phyloP scores from a whole-genome alignment of 2,113 vertebrate species.

The Stigmatopora nigra region DNA sequence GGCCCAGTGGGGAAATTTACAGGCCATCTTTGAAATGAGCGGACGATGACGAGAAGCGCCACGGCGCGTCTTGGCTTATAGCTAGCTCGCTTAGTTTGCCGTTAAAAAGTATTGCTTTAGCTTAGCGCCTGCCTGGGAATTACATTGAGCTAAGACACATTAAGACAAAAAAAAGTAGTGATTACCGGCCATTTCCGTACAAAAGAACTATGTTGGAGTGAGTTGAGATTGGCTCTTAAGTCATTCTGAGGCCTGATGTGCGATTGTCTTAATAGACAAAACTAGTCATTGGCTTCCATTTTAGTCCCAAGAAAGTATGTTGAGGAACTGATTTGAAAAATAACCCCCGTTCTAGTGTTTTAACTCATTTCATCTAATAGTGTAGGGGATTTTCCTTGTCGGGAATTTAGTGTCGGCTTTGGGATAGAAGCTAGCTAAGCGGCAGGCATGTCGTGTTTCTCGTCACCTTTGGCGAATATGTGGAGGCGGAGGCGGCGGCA shows the following conservation, averaged over 20 bases:
- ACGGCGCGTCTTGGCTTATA: background rate
- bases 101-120: background rate
- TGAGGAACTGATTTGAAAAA: no score
- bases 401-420: background rate
- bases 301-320: background rate
- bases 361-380: background rate
- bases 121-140: background rate
- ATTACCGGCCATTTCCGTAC: background rate
- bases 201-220: background rate
- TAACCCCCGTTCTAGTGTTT: no score
- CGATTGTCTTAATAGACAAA: background rate
- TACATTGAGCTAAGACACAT: background rate
- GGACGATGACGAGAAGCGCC: background rate
- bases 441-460: background rate
- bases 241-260: no score
- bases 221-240: background rate
- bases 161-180: background rate
- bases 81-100: background rate
- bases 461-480: background rate
- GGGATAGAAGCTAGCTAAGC: background rate
- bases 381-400: background rate
- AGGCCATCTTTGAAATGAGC: conserved; percentile 44
- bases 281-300: background rate
- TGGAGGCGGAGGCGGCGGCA: conserved; percentile 1
- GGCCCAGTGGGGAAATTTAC: conserved; percentile 25